These are phyloP conservation scores for Ridgeia piscesae DNA, from an alignment of 1,140 invertebrate genomes.

Conservation along the genomic window DNA sequence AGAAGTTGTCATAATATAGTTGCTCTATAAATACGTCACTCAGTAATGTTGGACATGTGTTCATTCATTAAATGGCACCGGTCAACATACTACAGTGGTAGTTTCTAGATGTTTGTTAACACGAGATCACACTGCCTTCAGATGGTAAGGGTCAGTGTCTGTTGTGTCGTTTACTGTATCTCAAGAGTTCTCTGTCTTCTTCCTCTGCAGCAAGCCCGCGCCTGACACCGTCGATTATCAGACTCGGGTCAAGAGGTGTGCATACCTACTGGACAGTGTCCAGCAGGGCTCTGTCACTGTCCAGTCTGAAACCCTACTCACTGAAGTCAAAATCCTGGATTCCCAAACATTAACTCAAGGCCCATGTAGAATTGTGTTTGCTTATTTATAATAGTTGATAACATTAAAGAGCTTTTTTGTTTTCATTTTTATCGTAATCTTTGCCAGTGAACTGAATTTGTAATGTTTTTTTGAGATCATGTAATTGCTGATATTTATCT, in stretches of 20 bases:
- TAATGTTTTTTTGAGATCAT: no score
- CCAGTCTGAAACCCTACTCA: neutral
- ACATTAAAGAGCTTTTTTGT: no score
- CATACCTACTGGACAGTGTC: neutral
- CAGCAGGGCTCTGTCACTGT: neutral
- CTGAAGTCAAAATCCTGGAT: no score
- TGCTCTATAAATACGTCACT: neutral
- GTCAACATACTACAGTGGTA: neutral
- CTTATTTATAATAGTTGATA: no score
- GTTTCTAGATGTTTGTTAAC: neutral
- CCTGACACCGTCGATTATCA: neutral
- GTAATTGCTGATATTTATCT: no score
- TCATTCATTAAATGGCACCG: neutral
- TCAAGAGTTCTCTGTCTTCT: neutral
- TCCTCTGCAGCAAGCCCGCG: neutral
- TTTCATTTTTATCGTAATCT: no score
- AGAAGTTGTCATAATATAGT: neutral
- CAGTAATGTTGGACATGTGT: neutral
- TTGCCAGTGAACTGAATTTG: no score
- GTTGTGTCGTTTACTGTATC: neutral
- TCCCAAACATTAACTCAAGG: no score
- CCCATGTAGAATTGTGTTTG: no score
- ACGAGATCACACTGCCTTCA: neutral
- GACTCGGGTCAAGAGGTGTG: neutral
- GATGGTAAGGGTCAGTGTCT: neutral